These are phyloP conservation scores for Spicauda simplicius DNA, from an alignment of 2,888 invertebrate genomes.

Conservation along the genomic window DNA sequence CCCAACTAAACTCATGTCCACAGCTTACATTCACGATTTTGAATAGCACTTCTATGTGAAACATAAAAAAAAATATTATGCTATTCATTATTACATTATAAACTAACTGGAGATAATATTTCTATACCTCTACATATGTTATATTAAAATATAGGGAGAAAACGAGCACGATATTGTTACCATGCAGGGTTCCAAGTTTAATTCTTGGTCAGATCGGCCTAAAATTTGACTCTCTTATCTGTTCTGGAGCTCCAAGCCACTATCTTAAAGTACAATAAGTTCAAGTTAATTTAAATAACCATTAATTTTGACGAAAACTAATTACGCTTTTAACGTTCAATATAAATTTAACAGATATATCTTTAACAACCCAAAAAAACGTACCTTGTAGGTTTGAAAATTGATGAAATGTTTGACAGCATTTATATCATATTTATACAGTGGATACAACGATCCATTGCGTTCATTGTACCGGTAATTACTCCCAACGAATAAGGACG, in stretches of 20 bases:
- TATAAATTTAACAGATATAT: neutral
- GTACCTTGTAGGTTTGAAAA: neutral
- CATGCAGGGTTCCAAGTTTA: too few species aligned
- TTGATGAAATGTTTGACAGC: slow-evolving; percentile 39
- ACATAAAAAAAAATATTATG: neutral
- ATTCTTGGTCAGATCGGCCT: too few species aligned
- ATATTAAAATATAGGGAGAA: too few species aligned
- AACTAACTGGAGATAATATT: too few species aligned
- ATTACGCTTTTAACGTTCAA: too few species aligned
- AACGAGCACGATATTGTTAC: too few species aligned
- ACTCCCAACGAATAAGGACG: slow-evolving; percentile 44
- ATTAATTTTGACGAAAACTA: too few species aligned
- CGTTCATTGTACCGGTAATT: slow-evolving; percentile 45
- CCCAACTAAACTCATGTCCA: slow-evolving; percentile 31
- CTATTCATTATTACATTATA: neutral
- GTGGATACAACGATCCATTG: slow-evolving; percentile 1
- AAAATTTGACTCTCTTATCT: too few species aligned
- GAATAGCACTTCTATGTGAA: slow-evolving; percentile 49
- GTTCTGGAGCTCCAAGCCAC: too few species aligned
- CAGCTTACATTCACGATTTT: slow-evolving; percentile 40
- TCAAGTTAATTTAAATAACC: too few species aligned
- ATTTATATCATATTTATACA: slow-evolving; percentile 2
- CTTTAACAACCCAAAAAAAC: neutral
- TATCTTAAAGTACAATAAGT: too few species aligned
- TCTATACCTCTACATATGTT: too few species aligned